These are phyloP conservation scores for Diarsia brunnea DNA, from an alignment of 2,888 invertebrate genomes.

Conservation along the genomic window DNA sequence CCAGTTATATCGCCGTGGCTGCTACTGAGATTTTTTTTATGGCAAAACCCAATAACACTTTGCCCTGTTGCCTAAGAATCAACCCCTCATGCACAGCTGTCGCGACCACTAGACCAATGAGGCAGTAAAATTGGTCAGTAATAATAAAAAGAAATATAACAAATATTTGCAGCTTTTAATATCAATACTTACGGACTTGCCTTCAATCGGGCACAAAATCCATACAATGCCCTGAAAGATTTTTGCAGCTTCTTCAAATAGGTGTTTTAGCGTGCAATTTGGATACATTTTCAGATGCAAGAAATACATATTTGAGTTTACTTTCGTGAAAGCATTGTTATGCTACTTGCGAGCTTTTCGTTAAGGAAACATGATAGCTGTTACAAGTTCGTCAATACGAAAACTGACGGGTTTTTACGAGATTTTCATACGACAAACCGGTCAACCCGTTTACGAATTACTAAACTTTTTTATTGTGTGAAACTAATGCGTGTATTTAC, in stretches of 20 bases:
- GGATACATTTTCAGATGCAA: not conserved
- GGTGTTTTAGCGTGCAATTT: conserved; percentile 1
- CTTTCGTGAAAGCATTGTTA: not conserved
- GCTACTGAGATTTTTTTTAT: no score
- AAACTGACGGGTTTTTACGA: not conserved
- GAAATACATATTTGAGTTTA: not conserved
- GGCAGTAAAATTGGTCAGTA: no score
- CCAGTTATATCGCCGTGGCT: no score
- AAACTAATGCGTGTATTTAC: not conserved
- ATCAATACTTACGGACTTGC: no score
- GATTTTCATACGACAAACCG: not conserved
- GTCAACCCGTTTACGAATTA: not conserved
- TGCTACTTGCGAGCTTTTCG: not conserved
- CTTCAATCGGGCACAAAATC: no score
- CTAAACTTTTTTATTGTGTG: not conserved
- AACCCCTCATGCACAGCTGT: no score
- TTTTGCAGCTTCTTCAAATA: not conserved
- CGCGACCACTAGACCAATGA: no score
- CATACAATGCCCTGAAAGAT: no score
- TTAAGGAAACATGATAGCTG: not conserved
- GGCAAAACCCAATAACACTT: no score
- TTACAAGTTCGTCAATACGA: not conserved
- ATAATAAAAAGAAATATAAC: no score
- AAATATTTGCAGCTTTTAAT: no score
- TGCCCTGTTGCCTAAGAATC: no score